Evolutionary conservation across 2,797 vertebrate genomes (phyloP).

Genomic region (Aulostomus chinensis): DNA sequence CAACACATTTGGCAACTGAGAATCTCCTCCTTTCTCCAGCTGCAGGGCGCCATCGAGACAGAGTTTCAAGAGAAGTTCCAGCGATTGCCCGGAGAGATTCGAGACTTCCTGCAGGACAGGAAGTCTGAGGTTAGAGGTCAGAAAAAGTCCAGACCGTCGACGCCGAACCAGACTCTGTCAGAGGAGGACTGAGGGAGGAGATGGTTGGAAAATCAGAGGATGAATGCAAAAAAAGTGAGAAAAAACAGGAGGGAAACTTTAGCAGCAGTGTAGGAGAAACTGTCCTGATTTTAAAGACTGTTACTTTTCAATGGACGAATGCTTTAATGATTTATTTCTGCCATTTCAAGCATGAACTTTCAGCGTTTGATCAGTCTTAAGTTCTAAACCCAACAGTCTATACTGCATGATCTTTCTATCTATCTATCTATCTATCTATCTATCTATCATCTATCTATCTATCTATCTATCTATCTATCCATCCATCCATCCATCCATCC

Average conservation of each 20-base stretch:
- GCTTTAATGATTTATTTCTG: conserved; percentile 27
- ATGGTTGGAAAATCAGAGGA: no score
- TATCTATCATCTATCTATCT: neutral
- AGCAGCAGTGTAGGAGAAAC: no score
- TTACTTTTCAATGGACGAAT: no score
- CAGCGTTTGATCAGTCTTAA: no score
- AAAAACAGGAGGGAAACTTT: conserved; percentile 36
- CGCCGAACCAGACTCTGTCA: conserved; percentile 84
- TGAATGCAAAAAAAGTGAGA: conserved; percentile 40
- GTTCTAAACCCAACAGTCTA: no score
- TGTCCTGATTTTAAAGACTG: no score
- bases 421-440: conserved; percentile 1
- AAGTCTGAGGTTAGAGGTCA: conserved; percentile 86
- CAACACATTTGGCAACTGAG: no score
- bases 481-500: neutral
- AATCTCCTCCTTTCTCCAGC: conserved; percentile 70
- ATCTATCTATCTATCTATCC: neutral
- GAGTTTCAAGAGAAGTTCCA: conserved; percentile 98
- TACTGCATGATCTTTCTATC: conserved; percentile 43
- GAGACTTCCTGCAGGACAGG: conserved; percentile 95
- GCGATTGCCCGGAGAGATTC: conserved; percentile 93
- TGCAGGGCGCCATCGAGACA: conserved; percentile 92
- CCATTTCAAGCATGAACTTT: no score
- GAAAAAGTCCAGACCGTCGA: conserved; percentile 80
- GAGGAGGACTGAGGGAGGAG: conserved; percentile 81